Evolutionary conservation across 2,113 vertebrate species (phyloP).

Genomic region (Brachyhypopomus gauderio): DNA sequence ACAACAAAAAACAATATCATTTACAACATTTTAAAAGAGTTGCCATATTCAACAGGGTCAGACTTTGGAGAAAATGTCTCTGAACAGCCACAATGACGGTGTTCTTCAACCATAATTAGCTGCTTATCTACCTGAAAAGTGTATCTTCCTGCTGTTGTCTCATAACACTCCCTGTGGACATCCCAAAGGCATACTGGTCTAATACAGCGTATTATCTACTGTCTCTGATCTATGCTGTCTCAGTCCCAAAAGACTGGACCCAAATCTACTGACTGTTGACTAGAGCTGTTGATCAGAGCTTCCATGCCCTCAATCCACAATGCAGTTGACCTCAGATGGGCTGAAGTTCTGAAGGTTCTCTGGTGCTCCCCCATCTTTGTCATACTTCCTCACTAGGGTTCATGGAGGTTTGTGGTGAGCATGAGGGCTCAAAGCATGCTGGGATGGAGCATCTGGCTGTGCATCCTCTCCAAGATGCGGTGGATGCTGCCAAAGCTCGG

Average conservation of each 20-base stretch:
- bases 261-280: neutral
- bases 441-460: constrained; percentile 71
- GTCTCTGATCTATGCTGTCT: neutral
- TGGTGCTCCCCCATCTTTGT: neutral
- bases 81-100: neutral
- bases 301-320: constrained; percentile 1
- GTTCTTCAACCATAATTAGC: neutral
- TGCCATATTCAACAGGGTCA: neutral
- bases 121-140: neutral
- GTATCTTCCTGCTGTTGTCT: neutral
- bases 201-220: neutral
- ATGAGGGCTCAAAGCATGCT: constrained; percentile 34
- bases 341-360: neutral
- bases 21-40: constrained; percentile 3
- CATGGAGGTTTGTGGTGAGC: neutral
- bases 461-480: constrained; percentile 93
- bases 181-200: neutral
- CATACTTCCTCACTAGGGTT: neutral
- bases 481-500: constrained; percentile 92
- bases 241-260: neutral
- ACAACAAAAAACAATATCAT: neutral
- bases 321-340: constrained; percentile 10
- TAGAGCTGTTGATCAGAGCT: constrained; percentile 10
- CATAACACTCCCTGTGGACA: constrained; percentile 19
- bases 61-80: neutral